Evolutionary conservation across 1,140 invertebrate genomes (phyloP).

Genomic region (Eubasilissa regina): DNA sequence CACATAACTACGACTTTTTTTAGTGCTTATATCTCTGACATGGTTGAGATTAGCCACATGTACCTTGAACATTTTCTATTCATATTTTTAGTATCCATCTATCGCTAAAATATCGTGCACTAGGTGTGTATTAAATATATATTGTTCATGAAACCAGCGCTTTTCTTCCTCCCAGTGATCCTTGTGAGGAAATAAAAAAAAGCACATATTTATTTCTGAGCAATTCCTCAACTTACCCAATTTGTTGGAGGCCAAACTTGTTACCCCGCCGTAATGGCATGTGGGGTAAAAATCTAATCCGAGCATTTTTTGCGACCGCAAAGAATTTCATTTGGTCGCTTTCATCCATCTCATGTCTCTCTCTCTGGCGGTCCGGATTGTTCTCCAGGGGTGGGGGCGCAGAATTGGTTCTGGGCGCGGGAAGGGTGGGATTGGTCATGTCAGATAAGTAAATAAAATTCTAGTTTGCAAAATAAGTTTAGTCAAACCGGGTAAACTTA

Average conservation of each 20-base stretch:
- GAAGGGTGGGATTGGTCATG: neutral
- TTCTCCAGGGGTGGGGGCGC: constrained; percentile 32
- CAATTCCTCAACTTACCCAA: constrained; percentile 39
- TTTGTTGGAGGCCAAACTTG: constrained; percentile 61
- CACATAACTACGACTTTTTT: no score
- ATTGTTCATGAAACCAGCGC: no score
- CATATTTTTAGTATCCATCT: no score
- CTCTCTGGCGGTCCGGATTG: constrained; percentile 52
- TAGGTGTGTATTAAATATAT: no score
- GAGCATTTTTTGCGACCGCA: constrained; percentile 74
- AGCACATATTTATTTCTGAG: constrained; percentile 25
- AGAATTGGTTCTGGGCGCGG: constrained; percentile 11
- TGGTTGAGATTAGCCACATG: no score
- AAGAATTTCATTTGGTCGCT: constrained; percentile 75
- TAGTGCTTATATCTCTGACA: no score
- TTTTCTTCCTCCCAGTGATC: no score
- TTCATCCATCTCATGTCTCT: constrained; percentile 71
- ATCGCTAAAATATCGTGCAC: no score
- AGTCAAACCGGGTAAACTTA: no score
- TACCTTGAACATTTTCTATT: no score
- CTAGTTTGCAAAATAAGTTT: no score
- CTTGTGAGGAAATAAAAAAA: no score
- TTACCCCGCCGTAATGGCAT: constrained; percentile 66
- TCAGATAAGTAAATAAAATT: neutral
- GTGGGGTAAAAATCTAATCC: constrained; percentile 73